Evolutionary conservation across 2,797 vertebrate species (phyloP).

Genomic region (Typhlichthys eigenmanni): DNA sequence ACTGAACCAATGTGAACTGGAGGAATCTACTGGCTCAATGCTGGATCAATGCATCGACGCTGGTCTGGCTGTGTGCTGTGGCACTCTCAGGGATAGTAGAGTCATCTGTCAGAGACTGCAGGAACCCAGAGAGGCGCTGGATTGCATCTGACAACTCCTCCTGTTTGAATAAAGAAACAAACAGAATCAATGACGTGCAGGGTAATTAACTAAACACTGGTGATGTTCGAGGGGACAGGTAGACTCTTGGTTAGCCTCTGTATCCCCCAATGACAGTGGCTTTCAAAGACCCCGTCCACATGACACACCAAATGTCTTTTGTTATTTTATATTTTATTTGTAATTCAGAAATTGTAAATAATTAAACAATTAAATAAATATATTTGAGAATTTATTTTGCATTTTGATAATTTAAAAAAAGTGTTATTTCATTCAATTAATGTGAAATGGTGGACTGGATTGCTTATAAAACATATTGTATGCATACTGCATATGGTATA

Average conservation of each 20-base stretch:
- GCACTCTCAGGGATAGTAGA: conserved; percentile 63
- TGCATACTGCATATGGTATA: no score
- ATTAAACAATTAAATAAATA: no score
- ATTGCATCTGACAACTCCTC: conserved; percentile 84
- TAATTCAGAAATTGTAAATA: no score
- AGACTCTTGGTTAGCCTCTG: neutral
- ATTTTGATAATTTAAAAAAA: no score
- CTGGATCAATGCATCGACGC: conserved; percentile 74
- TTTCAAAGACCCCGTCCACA: neutral
- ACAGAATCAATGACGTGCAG: conserved; percentile 78
- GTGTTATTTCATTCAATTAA: no score
- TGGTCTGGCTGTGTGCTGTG: conserved; percentile 81
- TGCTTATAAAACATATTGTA: no score
- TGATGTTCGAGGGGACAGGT: conserved; percentile 13
- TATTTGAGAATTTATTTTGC: no score
- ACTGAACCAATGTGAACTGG: conserved; percentile 95
- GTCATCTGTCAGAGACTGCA: conserved; percentile 82
- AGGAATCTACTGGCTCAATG: conserved; percentile 85
- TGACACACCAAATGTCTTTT: no score
- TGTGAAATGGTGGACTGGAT: no score
- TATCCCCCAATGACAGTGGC: no score
- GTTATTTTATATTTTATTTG: no score
- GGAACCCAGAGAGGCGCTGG: conserved; percentile 81
- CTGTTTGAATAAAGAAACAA: conserved; percentile 85
- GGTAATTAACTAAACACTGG: conserved; percentile 81